Evolutionary conservation across 2,888 invertebrate genomes (phyloP).

Genomic region (Agriopis leucophaearia): DNA sequence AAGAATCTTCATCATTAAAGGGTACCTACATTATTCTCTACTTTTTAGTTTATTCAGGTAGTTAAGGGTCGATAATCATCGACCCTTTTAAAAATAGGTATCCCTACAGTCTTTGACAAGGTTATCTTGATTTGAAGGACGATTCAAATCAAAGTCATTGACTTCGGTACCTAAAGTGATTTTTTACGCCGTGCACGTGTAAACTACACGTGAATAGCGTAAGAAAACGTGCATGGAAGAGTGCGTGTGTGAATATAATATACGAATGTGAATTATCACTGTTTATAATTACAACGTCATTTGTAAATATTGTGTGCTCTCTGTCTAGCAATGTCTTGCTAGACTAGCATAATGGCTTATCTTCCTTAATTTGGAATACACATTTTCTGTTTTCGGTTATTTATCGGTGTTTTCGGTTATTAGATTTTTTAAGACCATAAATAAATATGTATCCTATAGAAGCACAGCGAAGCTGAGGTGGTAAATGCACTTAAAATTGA

Average conservation of each 20-base stretch:
- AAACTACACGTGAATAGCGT: no score
- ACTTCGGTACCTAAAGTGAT: not conserved
- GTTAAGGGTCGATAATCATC: not conserved
- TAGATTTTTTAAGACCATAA: no score
- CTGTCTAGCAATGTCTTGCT: no score
- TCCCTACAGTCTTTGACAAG: slow-evolving; percentile 6
- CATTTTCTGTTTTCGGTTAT: no score
- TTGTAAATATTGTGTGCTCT: no score
- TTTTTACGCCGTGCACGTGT: not conserved
- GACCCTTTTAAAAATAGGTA: slow-evolving; percentile 14
- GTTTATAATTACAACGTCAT: no score
- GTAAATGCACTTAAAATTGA: not conserved
- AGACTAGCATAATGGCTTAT: no score
- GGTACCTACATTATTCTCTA: not conserved
- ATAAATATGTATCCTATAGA: no score
- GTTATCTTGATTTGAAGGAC: slow-evolving; percentile 18
- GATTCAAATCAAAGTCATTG: slow-evolving; percentile 37
- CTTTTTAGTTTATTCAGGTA: slow-evolving; percentile 7
- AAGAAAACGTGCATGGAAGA: not conserved
- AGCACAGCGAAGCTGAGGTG: no score
- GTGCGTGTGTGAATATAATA: not conserved
- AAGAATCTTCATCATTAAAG: not conserved
- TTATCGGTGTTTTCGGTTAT: no score
- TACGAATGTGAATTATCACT: no score
- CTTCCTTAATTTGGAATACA: no score